Conservation (phyloP, 2,888 invertebrate species). For the Chloroclystis v-ata region DNA sequence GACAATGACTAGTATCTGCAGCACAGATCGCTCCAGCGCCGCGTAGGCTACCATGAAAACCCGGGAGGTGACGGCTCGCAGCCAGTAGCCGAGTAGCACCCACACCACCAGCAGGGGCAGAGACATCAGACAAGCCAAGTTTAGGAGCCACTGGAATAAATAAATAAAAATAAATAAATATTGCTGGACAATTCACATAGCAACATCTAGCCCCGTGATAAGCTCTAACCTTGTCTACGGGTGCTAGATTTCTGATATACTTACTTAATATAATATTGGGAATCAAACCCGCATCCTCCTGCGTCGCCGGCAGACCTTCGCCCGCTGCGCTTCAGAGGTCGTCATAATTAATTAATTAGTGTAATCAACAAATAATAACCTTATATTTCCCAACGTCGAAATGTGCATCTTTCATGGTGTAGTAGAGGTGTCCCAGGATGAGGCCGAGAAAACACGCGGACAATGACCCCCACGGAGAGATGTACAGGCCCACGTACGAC, state of each 20-base stretch:
- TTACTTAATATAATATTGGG: no score
- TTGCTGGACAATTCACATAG: no score
- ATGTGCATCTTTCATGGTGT: slow-evolving; percentile 7
- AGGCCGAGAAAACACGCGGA: slow-evolving; percentile 33
- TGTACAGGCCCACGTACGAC: slow-evolving; percentile 29
- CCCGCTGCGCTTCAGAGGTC: no score
- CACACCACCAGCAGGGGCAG: slow-evolving; percentile 12
- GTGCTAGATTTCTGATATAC: no score
- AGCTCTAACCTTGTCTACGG: no score
- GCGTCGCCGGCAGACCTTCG: no score
- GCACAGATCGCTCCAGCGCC: slow-evolving; percentile 19
- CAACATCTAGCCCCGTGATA: no score
- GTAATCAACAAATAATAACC: no score
- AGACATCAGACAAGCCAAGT: slow-evolving; percentile 4
- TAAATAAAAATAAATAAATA: background rate
- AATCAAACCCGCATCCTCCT: no score
- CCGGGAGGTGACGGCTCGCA: slow-evolving; percentile 16
- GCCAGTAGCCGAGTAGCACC: slow-evolving; percentile 18
- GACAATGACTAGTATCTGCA: slow-evolving; percentile 13
- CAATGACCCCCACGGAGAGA: slow-evolving; percentile 34
- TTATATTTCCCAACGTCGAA: slow-evolving; percentile 11
- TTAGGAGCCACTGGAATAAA: slow-evolving; percentile 16
- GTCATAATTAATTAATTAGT: no score
- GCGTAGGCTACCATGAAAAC: slow-evolving; percentile 19
- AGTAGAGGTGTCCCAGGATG: slow-evolving; percentile 23